Base-by-base conservation (phyloP, 2,797 vertebrate species). In the Benthosema pterotum region DNA sequence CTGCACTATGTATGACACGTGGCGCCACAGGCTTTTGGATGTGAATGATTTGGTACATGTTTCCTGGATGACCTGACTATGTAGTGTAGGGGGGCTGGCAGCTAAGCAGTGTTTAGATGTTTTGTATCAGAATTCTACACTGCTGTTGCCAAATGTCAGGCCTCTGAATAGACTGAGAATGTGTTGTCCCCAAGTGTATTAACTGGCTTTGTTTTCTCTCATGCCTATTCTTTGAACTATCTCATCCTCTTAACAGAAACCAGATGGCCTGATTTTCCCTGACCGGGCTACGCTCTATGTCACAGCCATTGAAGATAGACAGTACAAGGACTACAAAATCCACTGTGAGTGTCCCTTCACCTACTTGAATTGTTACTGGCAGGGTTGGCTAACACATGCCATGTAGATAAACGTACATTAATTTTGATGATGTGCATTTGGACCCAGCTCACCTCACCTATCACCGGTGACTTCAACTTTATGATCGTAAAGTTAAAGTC, bases 281-380 rank as follows among this genome's bases (percentile, higher is more conserved):
- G 96, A 98, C 83, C 91, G 96, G 62, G 96, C 96, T 1, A 97
- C 95, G 0, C 91, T 98, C 17, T 98, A 97, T 0, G 91, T 97
- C 75, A 97, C 96, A 0, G 95, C 96, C 59, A 98, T 98, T 0
- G 96, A 98, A 82, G 96, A 98, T 79, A 72, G 96, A 57, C 96
- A 98, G 83, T 97, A 98, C 86, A 98, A 97, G 88, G 96, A 98
- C 88, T 98, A 98, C 85, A 98, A 98, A 78, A 98, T 98, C 80
- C 96, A 98, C 92, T 98, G 96, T 97, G 83, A 93, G 95, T 87
- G 9, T 5, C 5, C 0, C 5, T 1, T 58, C 13, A 14, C 18
- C 11, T 50, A 25, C 8, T 6, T 38, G 1, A 11, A 11, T 9
- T 38, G 8, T 7, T 38, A 8, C 11, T 1, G 8, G 32, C 8